Base-by-base conservation (phyloP, 2,113 vertebrate genomes). In the Cyanoliseus patagonus region DNA sequence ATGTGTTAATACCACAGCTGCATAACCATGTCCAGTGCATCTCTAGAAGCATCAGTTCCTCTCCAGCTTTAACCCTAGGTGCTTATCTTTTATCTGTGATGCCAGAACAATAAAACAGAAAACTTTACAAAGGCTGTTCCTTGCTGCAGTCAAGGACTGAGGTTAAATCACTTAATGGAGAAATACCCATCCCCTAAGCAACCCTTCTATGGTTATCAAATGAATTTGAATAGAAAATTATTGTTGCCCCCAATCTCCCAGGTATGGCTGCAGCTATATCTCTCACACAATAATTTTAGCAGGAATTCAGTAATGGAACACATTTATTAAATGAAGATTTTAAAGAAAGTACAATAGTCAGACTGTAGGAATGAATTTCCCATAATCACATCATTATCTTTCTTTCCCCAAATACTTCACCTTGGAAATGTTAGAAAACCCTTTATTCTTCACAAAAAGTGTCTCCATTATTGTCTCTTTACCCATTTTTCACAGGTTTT, bases 391-490 rank as follows among this genome's bases (percentile, higher is more conserved):
- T 37, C 8, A 33, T 61, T 51, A 49, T 46, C 64, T 59, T 88
- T 15, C 49, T 69, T 79, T 41, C 5, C 13, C 18, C 1, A 4
- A 55, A 44, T 81, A 17, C 2, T 41, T 7, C 20, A 53, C 46
- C 25, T 35, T 73, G 9, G n/a, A 35, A 82, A 31, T 19, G 4
- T 37, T 16, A 67, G n/a, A 59, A 90, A 90, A 81, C 66, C 7
- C 16, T 76, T 61, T 67, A 78, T n/a, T 83, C n/a, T 61, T 67
- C 39, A 47, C 27, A 20, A 51, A 31, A 88, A 74, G 28, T 31
- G 37, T 7, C 25, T 82, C 81, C 46, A 42, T 95, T 95, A 83
- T 90, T 94, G 68, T 88, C 97, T 93, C 53, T 70, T 67, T 79
- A 37, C 17, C 57, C 17, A 84, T 81, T 97, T 95, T 95, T 79